These are phyloP conservation scores for Passer domesticus DNA, from an alignment of 2,113 vertebrate genomes.

Conservation along the genomic window DNA sequence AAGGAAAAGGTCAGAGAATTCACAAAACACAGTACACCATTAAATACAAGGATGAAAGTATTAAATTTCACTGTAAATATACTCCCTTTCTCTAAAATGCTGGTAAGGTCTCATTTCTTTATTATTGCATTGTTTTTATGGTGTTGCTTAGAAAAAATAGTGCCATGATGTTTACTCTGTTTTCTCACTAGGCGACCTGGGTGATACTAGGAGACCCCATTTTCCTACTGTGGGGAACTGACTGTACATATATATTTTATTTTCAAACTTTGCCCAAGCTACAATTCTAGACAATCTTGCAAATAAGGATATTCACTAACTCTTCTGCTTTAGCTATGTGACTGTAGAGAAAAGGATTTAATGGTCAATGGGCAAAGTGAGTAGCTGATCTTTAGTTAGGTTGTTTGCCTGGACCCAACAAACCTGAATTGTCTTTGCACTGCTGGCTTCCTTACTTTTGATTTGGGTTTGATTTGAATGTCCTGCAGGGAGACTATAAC, in stretches of 20 bases:
- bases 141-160: background rate
- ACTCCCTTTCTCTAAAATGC: background rate
- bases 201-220: background rate
- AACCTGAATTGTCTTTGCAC: background rate
- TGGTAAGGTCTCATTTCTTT: background rate
- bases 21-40: background rate
- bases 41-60: background rate
- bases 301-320: background rate
- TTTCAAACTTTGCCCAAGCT: background rate
- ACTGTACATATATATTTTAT: background rate
- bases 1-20: background rate
- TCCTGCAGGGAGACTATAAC: background rate
- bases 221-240: background rate
- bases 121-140: background rate
- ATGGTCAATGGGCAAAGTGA: background rate
- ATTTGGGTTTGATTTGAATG: background rate
- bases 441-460: background rate
- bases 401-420: background rate
- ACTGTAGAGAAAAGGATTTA: background rate
- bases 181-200: background rate
- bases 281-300: background rate
- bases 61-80: background rate
- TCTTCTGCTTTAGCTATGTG: background rate
- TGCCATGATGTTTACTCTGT: background rate
- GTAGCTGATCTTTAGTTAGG: background rate